These are phyloP conservation scores for Mionectes macconnelli DNA, from an alignment of 2,113 vertebrate species.

Conservation along the genomic window DNA sequence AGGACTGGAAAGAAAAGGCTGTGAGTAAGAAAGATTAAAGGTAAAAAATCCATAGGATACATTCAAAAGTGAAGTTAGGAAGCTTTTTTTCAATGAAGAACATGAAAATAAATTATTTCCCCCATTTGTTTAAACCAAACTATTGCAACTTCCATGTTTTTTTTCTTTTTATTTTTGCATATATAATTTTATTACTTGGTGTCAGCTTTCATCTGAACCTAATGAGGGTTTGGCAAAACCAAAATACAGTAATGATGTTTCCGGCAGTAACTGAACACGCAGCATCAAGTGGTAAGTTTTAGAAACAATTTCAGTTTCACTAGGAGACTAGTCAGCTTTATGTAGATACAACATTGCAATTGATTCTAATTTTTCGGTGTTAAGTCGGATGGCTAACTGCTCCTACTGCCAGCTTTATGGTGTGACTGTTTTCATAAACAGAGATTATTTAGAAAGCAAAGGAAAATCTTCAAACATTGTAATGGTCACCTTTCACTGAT, in stretches of 20 bases:
- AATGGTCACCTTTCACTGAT: neutral
- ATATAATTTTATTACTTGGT: neutral
- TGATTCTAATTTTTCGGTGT: neutral
- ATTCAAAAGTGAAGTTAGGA: neutral
- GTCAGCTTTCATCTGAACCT: neutral
- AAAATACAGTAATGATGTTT: neutral
- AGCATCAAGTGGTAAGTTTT: neutral
- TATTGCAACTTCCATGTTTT: neutral
- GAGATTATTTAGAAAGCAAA: neutral
- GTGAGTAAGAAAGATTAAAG: conserved; percentile 28
- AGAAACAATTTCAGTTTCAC: neutral
- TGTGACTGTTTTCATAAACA: neutral
- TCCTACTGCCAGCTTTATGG: neutral
- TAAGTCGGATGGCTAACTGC: neutral
- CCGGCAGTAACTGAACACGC: neutral
- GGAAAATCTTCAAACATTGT: neutral
- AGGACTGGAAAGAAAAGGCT: conserved; percentile 50
- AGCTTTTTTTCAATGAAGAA: neutral
- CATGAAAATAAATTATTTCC: neutral
- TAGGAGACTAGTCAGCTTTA: neutral
- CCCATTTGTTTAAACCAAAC: neutral
- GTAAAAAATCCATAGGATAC: conserved; percentile 1
- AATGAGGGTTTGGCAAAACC: neutral
- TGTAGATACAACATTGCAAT: neutral
- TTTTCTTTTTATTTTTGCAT: neutral